These are phyloP conservation scores for Drosophila barbarae DNA, from an alignment of 2,888 invertebrate genomes.

Conservation along the genomic window DNA sequence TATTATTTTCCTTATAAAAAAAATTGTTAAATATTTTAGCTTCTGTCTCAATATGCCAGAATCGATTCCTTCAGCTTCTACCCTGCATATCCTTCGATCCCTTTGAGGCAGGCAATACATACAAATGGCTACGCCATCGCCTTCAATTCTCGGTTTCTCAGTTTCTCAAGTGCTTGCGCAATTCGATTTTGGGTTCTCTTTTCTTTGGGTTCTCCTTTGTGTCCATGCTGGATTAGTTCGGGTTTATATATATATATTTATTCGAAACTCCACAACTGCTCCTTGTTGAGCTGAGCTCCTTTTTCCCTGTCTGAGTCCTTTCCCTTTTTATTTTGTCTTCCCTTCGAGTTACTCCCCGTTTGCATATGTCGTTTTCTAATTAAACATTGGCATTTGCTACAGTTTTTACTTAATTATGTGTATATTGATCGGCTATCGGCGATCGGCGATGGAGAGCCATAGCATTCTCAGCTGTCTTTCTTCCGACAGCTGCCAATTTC, in stretches of 20 bases:
- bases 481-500: slow-evolving; percentile 28
- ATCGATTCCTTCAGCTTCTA: slow-evolving; percentile 2
- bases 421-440: slow-evolving; percentile 45
- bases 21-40: neutral
- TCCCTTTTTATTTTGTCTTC: slow-evolving; percentile 2
- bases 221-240: slow-evolving; percentile 59
- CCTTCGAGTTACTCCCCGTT: slow-evolving; percentile 38
- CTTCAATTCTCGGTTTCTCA: slow-evolving; percentile 6
- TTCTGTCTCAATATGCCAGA: neutral
- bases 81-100: slow-evolving; percentile 3
- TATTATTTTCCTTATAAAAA: neutral
- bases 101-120: slow-evolving; percentile 5
- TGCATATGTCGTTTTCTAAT: slow-evolving; percentile 70
- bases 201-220: slow-evolving; percentile 24
- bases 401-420: slow-evolving; percentile 49
- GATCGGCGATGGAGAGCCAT: slow-evolving; percentile 22
- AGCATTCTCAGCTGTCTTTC: slow-evolving; percentile 49
- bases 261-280: slow-evolving; percentile 43
- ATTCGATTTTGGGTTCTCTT: slow-evolving; percentile 54
- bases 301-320: slow-evolving; percentile 19
- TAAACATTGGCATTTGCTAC: slow-evolving; percentile 65
- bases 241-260: slow-evolving; percentile 10
- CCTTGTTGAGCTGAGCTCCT: slow-evolving; percentile 14
- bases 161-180: slow-evolving; percentile 66
- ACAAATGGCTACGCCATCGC: slow-evolving; percentile 37